Conservation (phyloP, 2,888 invertebrate species). For the Ametastegia equiseti region DNA sequence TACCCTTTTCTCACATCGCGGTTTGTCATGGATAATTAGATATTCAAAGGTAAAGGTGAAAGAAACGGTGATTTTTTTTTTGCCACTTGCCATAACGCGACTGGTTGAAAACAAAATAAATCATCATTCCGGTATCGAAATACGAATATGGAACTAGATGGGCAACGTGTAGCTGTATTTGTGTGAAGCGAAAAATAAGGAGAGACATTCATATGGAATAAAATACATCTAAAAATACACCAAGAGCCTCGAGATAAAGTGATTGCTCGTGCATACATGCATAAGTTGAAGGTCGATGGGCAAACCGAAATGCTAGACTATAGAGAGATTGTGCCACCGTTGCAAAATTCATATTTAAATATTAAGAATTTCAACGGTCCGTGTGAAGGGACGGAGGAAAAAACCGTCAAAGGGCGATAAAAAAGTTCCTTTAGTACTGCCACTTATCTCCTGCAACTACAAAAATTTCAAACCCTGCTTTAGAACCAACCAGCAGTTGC, state of each 20-base stretch:
- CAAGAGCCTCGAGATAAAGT: conserved; percentile 17
- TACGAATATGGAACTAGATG: no score
- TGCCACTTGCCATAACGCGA: no score
- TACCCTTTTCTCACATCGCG: neutral
- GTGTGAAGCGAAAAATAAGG: neutral
- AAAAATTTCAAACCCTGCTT: neutral
- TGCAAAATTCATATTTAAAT: conserved; percentile 31
- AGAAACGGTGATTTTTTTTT: no score
- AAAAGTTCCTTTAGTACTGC: conserved; percentile 27
- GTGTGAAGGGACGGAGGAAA: neutral
- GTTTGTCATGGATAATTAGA: neutral
- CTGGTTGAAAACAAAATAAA: no score
- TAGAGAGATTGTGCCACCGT: neutral
- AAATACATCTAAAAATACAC: conserved; percentile 19
- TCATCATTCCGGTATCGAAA: no score
- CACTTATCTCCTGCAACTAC: conserved; percentile 35
- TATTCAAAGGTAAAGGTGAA: neutral
- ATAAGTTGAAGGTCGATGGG: conserved; percentile 30
- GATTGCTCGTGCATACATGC: conserved; percentile 7
- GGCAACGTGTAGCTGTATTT: neutral
- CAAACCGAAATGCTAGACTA: conserved; percentile 6
- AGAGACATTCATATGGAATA: neutral
- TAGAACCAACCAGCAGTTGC: neutral
- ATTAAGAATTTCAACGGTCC: conserved; percentile 6
- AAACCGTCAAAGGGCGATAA: conserved; percentile 27